Base-by-base conservation (phyloP, 2,113 vertebrate genomes). In the Sapajus apella region DNA sequence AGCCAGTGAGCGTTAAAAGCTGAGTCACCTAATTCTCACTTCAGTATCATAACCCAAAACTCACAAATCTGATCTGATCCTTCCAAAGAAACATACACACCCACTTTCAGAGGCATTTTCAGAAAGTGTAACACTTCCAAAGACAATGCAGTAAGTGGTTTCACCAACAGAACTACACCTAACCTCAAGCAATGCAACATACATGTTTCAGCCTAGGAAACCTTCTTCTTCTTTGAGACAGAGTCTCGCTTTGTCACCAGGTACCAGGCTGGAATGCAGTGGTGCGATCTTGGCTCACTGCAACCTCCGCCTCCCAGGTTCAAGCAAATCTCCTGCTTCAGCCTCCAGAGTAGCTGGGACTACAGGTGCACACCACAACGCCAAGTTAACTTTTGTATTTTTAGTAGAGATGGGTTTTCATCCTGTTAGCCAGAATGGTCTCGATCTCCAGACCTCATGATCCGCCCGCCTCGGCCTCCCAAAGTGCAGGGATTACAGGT, bases 41-140 rank as follows among this genome's bases (percentile, higher is more conserved):
- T 61, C n/a, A 64, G 70, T 37, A 92, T 8, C 40, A 37, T 47
- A 87, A 95, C 16, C 17, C 17, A 73, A 64, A 50, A 89, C 27
- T 94, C 12, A 94, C 76, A 94, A 90, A 92, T 55, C 13, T 94
- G 45, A 89, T 27, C 90, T n/a, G 23, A 64, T 56, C 83, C 84
- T 95, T 77, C 55, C 35, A 66, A 27, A 82, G 21, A 12, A 61
- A 79, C 20, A 91, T 16, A 82, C 16, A 79, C 80, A 20, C 5
- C 58, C 21, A 94, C 73, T 94, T 87, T 82, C 35, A 92, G 32
- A 72, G 8, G 11, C 47, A 77, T 12, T 43, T 95, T 90, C 55
- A 61, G 73, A 79, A 96, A 92, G 27, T 25, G 2, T 35, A 79
- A 35, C 17, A 76, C 43, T 70, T 52, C 56, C 45, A 76, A 93